phyloP scores from a whole-genome alignment of 2,888 invertebrate genomes.

The Syrista parreyssii region DNA sequence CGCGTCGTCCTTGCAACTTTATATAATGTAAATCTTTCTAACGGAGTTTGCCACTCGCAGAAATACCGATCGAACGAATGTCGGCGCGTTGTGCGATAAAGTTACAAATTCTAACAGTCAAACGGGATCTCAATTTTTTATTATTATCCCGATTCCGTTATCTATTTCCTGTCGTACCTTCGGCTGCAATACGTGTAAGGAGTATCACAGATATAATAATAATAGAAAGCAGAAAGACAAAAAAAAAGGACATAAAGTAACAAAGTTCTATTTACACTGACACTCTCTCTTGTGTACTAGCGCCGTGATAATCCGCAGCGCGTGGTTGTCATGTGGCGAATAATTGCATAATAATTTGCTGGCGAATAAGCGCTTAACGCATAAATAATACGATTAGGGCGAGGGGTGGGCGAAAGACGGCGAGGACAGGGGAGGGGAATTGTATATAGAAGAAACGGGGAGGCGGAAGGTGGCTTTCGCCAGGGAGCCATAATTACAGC shows the following conservation, averaged over 20 bases:
- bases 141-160: not conserved
- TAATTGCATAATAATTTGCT: conserved; percentile 52
- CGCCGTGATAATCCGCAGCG: conserved; percentile 24
- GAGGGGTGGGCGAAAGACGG: conserved; percentile 22
- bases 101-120: not conserved
- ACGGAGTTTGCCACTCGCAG: not conserved
- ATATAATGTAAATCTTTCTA: not conserved
- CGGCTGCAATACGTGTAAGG: not conserved
- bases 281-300: not conserved
- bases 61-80: not conserved
- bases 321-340: conserved; percentile 26
- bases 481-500: conserved; percentile 58
- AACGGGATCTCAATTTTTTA: not conserved
- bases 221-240: not conserved
- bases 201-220: not conserved
- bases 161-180: not conserved
- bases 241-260: not conserved
- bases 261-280: not conserved
- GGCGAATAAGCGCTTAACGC: conserved; percentile 39
- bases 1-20: not conserved
- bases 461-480: conserved; percentile 50
- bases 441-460: conserved; percentile 13
- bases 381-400: conserved; percentile 43
- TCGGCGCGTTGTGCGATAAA: not conserved
- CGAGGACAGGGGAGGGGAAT: conserved; percentile 11